Base-by-base conservation (phyloP, 2,113 vertebrate species). In the Nannobrachium achirus region DNA sequence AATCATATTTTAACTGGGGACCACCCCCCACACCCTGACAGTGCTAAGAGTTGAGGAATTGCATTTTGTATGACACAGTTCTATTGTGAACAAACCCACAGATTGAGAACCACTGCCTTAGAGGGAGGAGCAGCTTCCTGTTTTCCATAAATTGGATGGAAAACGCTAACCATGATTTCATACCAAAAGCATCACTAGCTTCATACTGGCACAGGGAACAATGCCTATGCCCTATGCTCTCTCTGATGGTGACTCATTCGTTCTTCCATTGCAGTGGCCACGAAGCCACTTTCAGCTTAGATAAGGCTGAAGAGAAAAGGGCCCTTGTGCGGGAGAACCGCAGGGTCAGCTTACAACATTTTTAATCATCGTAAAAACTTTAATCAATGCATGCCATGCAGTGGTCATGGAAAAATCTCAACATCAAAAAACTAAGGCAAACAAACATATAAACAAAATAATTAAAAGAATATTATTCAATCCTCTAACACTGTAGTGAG, bases 71-170 rank as follows among this genome's bases (percentile, higher is more conserved):
- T n/a, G n/a, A n/a, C n/a, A n/a, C n/a, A n/a, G n/a, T n/a, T n/a
- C n/a, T n/a, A n/a, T n/a, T n/a, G n/a, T n/a, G n/a, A n/a, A n/a
- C n/a, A n/a, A n/a, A n/a, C n/a, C n/a, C n/a, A n/a, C n/a, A n/a
- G n/a, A n/a, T n/a, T n/a, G n/a, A n/a, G n/a, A n/a, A n/a, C n/a
- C n/a, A n/a, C n/a, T n/a, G n/a, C 13, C 16, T 66, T 25, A n/a
- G 49, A 33, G 66, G 86, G 77, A 89, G 84, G 76, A 80, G 83
- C 55, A 14, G 66, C 74, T 84, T 93, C 89, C 91, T 92, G 91
- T 91, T 91, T 91, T 85, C 48, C 65, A 40, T 66, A 33, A 33
- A 38, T 60, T 13, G 66, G 63, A 72, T 88, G 87, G 83, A 88
- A 87, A 87, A 55, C 77, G 73, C 56, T n/a, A 45, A 20, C 16